Evolutionary conservation across 2,797 vertebrate genomes (phyloP).

Genomic region (Tokudaia tokunoshimensis): DNA sequence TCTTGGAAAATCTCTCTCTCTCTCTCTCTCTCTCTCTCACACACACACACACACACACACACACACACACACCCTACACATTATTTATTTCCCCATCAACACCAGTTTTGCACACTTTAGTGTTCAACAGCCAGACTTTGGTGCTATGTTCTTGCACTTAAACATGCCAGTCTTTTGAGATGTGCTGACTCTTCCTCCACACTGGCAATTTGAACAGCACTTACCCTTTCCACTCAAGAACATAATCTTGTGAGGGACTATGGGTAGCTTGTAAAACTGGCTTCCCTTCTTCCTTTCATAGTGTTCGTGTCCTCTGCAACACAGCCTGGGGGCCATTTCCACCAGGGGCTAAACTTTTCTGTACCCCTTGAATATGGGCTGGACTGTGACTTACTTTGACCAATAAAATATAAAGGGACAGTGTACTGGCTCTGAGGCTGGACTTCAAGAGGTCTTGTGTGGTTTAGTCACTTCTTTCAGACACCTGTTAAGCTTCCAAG

Average conservation of each 20-base stretch:
- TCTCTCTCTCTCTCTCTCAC: too few species aligned
- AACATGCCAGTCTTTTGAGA: not conserved
- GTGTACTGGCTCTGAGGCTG: not conserved
- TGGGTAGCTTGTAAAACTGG: not conserved
- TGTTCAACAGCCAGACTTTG: not conserved
- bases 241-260: not conserved
- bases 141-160: not conserved
- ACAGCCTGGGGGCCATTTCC: not conserved
- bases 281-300: constrained; percentile 4
- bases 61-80: too few species aligned
- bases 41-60: too few species aligned
- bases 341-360: not conserved
- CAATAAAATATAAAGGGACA: not conserved
- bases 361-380: not conserved
- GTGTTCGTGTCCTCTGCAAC: not conserved
- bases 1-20: not conserved
- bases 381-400: not conserved
- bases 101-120: not conserved
- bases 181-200: not conserved
- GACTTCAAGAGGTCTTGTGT: not conserved
- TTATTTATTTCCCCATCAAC: not conserved
- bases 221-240: constrained; percentile 1
- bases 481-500: not conserved
- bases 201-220: not conserved
- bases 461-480: not conserved